phyloP scores from a whole-genome alignment of 2,797 vertebrate species.

The Dicrostonyx torquatus region DNA sequence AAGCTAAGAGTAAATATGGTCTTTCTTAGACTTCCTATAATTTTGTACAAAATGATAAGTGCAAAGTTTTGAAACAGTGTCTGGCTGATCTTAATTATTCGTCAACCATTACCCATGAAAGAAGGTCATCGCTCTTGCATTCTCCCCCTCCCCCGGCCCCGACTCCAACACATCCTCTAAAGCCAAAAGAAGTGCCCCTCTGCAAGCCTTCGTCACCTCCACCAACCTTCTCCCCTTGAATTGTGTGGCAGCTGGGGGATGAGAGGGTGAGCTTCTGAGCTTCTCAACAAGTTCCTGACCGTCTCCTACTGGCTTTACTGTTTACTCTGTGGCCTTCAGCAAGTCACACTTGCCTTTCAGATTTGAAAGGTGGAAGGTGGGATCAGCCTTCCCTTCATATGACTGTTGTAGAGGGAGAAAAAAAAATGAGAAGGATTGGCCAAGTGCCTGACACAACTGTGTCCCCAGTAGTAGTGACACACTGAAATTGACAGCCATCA shows the following conservation, averaged over 20 bases:
- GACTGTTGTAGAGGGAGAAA: background rate
- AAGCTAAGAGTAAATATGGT: background rate
- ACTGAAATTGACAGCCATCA: background rate
- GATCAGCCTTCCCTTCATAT: too few relatives aligned
- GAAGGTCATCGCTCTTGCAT: background rate
- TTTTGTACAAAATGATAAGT: background rate
- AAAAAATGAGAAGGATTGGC: background rate
- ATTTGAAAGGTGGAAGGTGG: background rate
- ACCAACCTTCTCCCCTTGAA: background rate
- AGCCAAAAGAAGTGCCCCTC: background rate
- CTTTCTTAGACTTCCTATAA: background rate
- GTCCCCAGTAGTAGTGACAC: background rate
- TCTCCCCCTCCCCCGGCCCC: too few relatives aligned
- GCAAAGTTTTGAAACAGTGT: background rate
- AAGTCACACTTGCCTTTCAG: background rate
- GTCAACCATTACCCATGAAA: background rate
- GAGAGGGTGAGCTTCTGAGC: background rate
- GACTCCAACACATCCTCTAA: background rate
- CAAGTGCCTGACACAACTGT: background rate
- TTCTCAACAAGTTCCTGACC: background rate
- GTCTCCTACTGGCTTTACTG: background rate
- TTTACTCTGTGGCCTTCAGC: background rate
- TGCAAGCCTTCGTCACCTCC: background rate
- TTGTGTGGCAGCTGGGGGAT: background rate
- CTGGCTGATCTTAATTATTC: background rate